Conservation (phyloP, 2,888 invertebrate genomes). For the Antheraea yamamai region DNA sequence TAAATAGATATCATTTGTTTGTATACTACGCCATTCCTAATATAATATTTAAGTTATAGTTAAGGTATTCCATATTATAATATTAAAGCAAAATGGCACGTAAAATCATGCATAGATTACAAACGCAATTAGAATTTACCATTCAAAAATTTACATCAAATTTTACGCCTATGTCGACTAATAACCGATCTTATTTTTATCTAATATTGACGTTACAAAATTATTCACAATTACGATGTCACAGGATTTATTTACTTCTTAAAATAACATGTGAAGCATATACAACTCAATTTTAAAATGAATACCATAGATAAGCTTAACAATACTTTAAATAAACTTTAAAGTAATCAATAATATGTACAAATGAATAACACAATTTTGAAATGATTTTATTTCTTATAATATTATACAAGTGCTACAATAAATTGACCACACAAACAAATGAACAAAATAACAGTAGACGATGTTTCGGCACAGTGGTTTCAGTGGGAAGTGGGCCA, state of each 20-base stretch:
- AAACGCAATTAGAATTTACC: background rate
- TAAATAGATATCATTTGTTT: background rate
- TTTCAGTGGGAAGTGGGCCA: slow-evolving; percentile 71
- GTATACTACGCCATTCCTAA: background rate
- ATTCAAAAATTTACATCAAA: background rate
- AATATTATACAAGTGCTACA: slow-evolving; percentile 8
- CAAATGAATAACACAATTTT: background rate
- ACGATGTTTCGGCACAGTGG: slow-evolving; percentile 43
- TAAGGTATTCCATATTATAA: background rate
- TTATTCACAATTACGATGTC: background rate
- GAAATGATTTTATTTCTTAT: background rate
- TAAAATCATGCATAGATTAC: background rate
- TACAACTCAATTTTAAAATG: background rate
- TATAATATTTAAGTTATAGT: background rate
- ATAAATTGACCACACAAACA: slow-evolving; percentile 47
- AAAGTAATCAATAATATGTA: background rate
- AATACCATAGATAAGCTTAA: background rate
- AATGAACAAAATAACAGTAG: slow-evolving; percentile 67
- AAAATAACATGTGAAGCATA: background rate
- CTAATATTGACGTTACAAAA: background rate
- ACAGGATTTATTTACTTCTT: background rate
- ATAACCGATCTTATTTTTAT: background rate
- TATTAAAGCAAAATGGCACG: background rate
- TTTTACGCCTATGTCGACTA: background rate
- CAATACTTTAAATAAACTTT: background rate